Evolutionary conservation across 2,888 invertebrate genomes (phyloP), one percentile per base, ranked within the genome.

Genomic region (Electrophaes corylata): DNA sequence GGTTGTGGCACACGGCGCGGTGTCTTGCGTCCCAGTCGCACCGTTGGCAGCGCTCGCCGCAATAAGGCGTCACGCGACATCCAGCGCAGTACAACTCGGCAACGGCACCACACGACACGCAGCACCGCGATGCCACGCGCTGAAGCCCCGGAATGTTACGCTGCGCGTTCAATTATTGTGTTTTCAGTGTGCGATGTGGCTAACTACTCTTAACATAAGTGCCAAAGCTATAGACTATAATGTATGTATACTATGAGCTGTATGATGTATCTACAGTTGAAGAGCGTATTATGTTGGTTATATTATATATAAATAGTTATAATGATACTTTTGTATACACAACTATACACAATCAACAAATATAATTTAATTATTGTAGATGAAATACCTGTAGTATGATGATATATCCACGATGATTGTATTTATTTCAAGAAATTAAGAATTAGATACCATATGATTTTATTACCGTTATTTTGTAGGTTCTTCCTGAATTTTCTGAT

Each of bases 51-150:
- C 23, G 40, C 46, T 50, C 19, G 33, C 78, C 72, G 75, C 90
- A 90, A 81, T 89, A 90, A 0, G 88, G 88, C 39, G 87, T 81
- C 48, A 88, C 69, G 16, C 76, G 79, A 67, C 90, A 91, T 0
- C 81, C 71, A 0, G 78, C 69, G 71, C 90, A 91, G 79, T 60
- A 84, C 39, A 70, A 11, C 47, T 80, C 80, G 0, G 87, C 82
- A 0, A 48, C 41, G 2, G 48, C 53, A 23, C 79, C 82, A 75
- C 90, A 91, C 11, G 48, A 58, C 37, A 90, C 79, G 75, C 90
- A 90, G 18, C 55, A 51, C 26, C 67, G 71, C 12, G 69, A 69
- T 37, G 62, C 18, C 26, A 52, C 69, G 43, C 78, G 78, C 82
- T 82, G 86, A 54, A 86, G 85, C 67, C 72, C 83, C 71, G 88